phyloP scores from a whole-genome alignment of 1,140 invertebrate species.

The Elymnias hypermnestra region DNA sequence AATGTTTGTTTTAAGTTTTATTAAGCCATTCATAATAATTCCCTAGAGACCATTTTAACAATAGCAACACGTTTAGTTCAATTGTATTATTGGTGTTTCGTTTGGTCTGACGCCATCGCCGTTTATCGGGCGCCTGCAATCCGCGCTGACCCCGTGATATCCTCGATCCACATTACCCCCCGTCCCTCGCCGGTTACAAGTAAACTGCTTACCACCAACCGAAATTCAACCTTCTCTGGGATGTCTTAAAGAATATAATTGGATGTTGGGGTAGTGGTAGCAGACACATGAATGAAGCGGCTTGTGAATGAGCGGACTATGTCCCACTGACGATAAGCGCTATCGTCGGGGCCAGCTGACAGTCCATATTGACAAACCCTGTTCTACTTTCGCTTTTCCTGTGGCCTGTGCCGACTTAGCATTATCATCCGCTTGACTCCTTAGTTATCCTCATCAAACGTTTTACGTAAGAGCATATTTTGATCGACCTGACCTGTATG shows the following conservation, averaged over 20 bases:
- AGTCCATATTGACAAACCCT: constrained; percentile 70
- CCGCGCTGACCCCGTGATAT: constrained; percentile 72
- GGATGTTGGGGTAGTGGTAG: constrained; percentile 21
- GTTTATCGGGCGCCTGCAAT: constrained; percentile 71
- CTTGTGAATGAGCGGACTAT: constrained; percentile 74
- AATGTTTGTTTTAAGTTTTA: no score
- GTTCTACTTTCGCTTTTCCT: constrained; percentile 64
- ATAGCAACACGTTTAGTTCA: constrained; percentile 14
- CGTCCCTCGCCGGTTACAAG: constrained; percentile 40
- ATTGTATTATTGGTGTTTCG: constrained; percentile 37
- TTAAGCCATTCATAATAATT: not conserved
- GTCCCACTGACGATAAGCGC: constrained; percentile 69
- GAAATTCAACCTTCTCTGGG: constrained; percentile 33
- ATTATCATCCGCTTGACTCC: constrained; percentile 41
- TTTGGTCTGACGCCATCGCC: constrained; percentile 46
- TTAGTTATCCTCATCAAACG: not conserved
- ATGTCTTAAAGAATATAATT: constrained; percentile 41
- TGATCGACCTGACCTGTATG: not conserved
- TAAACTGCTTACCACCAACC: constrained; percentile 6
- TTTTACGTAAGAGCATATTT: constrained; percentile 3
- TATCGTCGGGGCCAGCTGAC: constrained; percentile 71
- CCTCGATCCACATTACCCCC: constrained; percentile 62
- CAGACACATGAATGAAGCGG: constrained; percentile 67
- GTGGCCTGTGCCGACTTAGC: constrained; percentile 43
- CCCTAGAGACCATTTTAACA: no score